Percentiles rank a stretch among this genome's conserved stretches.
Conservation (phyloP, 2,797 vertebrate genomes). For the Poliocrania exsul region DNA sequence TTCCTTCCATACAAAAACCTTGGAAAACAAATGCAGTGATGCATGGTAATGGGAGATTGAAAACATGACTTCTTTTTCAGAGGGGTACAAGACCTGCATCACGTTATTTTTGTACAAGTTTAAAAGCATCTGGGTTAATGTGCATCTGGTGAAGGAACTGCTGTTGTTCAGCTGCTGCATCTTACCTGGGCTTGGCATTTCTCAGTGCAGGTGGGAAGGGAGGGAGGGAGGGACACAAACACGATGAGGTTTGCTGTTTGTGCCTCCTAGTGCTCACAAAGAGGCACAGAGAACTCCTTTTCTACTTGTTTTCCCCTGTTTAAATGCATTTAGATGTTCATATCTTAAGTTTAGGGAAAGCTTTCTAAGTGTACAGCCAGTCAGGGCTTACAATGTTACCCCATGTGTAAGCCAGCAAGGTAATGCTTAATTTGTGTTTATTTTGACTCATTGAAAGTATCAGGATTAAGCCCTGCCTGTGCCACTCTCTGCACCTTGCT, state of each 20-base stretch:
- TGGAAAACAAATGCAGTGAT: neutral
- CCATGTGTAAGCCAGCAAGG: neutral
- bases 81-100: neutral
- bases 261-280: neutral
- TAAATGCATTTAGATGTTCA: neutral
- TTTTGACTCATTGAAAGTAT: neutral
- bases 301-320: neutral
- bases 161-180: neutral
- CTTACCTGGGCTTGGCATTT: neutral
- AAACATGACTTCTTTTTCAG: neutral
- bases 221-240: too few relatives aligned
- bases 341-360: neutral
- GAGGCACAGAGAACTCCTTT: neutral
- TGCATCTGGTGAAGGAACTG: neutral
- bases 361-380: neutral
- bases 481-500: neutral
- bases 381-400: neutral
- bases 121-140: neutral
- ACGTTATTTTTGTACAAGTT: neutral
- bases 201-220: neutral
- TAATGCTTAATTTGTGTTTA: neutral
- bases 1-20: neutral
- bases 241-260: neutral
- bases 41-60: neutral
- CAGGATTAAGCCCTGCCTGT: neutral